These are phyloP conservation scores for Apodemus sylvaticus DNA, from an alignment of 2,113 vertebrate genomes.

Conservation along the genomic window DNA sequence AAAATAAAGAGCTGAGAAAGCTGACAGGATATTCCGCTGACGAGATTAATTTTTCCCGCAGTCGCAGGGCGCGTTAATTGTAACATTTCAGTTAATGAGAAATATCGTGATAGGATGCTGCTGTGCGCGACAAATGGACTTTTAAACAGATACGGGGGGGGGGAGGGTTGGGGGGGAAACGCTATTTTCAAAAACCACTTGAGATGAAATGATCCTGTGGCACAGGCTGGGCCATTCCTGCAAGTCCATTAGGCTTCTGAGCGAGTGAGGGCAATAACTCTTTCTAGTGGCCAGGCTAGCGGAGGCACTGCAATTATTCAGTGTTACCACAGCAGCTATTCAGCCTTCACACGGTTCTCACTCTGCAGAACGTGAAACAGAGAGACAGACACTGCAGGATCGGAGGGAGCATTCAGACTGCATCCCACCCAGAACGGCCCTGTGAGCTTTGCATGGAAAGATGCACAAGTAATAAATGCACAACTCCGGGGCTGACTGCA, in stretches of 20 bases:
- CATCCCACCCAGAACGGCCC: neutral
- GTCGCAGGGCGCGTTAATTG: conserved; percentile 64
- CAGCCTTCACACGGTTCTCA: neutral
- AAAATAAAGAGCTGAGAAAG: conserved; percentile 64
- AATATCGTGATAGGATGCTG: conserved; percentile 69
- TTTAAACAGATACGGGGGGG: conserved; percentile 35
- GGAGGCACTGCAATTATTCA: neutral
- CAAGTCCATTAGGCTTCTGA: conserved; percentile 11
- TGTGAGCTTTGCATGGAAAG: neutral
- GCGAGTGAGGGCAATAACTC: neutral
- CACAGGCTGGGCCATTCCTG: neutral
- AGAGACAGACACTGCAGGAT: neutral
- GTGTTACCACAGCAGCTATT: neutral
- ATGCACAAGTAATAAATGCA: neutral
- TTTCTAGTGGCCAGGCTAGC: neutral
- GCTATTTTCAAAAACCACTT: conserved; percentile 53
- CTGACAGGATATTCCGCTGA: conserved; percentile 37
- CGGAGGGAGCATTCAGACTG: neutral
- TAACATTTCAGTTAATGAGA: conserved; percentile 69
- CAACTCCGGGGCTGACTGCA: neutral
- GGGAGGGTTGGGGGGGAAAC: neutral
- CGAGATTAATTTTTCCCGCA: conserved; percentile 59
- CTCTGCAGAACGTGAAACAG: conserved; percentile 36
- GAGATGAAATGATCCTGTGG: conserved; percentile 51
- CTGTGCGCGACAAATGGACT: conserved; percentile 25